Evolutionary conservation across 2,888 invertebrate species (phyloP).

Genomic region (Cantharis flavilabris): DNA sequence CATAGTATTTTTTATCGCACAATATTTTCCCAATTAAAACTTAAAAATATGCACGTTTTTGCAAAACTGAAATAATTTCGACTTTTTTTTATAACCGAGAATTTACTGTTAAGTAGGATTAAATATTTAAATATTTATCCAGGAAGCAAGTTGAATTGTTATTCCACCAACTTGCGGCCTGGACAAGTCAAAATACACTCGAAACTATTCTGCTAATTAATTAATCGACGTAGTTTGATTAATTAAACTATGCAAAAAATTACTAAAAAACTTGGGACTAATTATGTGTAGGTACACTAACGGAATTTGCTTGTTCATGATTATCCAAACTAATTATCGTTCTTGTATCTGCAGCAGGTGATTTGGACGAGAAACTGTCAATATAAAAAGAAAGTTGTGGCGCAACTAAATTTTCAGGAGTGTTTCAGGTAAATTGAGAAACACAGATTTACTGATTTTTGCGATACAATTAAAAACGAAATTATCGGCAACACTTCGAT

Average conservation of each 20-base stretch:
- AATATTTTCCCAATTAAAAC: neutral
- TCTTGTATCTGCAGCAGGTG: neutral
- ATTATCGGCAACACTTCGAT: neutral
- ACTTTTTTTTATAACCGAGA: neutral
- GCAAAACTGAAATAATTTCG: neutral
- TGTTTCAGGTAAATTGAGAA: neutral
- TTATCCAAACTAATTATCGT: neutral
- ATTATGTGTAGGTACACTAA: neutral
- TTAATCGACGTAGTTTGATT: neutral
- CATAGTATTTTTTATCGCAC: neutral
- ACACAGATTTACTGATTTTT: neutral
- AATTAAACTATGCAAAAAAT: neutral
- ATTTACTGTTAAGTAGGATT: neutral
- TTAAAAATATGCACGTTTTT: neutral
- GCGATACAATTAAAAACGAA: neutral
- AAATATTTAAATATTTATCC: slow-evolving; percentile 1
- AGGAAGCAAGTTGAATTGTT: neutral
- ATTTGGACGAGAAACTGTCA: neutral
- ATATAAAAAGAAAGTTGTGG: neutral
- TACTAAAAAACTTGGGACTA: neutral
- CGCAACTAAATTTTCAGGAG: neutral
- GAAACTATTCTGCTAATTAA: neutral
- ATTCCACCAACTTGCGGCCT: neutral
- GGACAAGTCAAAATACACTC: neutral
- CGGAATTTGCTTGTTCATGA: neutral